These are phyloP conservation scores for Campoletis sonorensis DNA, from an alignment of 1,140 invertebrate genomes.

Conservation along the genomic window DNA sequence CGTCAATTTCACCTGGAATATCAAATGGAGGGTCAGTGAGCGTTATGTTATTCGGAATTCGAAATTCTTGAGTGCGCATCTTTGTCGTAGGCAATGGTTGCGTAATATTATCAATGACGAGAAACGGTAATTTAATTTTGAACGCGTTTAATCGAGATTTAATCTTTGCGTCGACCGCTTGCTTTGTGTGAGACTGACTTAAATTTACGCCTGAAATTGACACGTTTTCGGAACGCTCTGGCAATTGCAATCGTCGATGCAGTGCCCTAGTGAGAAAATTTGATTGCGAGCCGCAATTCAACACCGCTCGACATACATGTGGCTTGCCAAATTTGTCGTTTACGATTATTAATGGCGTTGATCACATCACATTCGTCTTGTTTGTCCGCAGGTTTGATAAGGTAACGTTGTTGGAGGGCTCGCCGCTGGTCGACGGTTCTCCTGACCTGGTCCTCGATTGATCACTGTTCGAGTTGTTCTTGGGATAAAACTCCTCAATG, in stretches of 20 bases:
- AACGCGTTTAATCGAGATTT: conserved; percentile 37
- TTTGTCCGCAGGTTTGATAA: background rate
- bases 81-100: conserved; percentile 18
- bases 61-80: conserved; percentile 14
- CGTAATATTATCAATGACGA: conserved; percentile 38
- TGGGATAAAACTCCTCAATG: conserved; percentile 22
- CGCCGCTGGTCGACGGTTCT: background rate
- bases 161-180: too few species aligned
- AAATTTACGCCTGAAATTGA: conserved; percentile 24
- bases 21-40: conserved; percentile 37
- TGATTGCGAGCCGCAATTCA: conserved; percentile 56
- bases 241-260: conserved; percentile 47
- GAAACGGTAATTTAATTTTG: conserved; percentile 20
- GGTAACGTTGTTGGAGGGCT: background rate
- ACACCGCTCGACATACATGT: conserved; percentile 45
- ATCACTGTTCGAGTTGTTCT: conserved; percentile 17
- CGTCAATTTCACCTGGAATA: conserved; percentile 36
- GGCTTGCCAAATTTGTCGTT: conserved; percentile 15
- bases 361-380: conserved; percentile 14
- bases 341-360: conserved; percentile 36
- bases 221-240: background rate
- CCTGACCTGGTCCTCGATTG: background rate
- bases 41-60: conserved; percentile 37
- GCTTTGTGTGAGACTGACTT: background rate
- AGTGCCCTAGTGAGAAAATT: conserved; percentile 50